A percentile compares a stretch with the other conserved stretches of the same genome.
phyloP scores from a whole-genome alignment of 1,140 invertebrate genomes.

The Drosophila kohkoa region DNA sequence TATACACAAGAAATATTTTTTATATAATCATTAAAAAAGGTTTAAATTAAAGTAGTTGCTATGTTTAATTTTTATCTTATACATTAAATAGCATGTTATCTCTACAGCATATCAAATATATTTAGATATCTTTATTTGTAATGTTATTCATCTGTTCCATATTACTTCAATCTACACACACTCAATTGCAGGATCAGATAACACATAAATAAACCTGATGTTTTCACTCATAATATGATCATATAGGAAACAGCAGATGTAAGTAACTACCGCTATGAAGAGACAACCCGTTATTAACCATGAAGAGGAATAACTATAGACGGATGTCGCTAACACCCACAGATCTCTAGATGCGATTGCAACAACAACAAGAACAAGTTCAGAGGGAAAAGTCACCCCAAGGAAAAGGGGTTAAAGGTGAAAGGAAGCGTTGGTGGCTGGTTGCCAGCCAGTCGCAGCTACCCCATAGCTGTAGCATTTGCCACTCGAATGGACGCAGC shows the following conservation, averaged over 20 bases:
- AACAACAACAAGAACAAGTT: not conserved
- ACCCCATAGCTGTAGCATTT: constrained; percentile 8
- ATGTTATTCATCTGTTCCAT: not conserved
- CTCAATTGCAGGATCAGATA: not conserved
- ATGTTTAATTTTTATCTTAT: too few species aligned
- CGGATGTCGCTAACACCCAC: constrained; percentile 41
- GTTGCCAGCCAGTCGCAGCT: not conserved
- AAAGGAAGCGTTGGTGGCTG: constrained; percentile 16
- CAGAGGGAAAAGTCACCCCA: constrained; percentile 2
- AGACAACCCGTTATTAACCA: constrained; percentile 27
- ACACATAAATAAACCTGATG: not conserved
- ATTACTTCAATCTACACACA: not conserved
- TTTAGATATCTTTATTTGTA: not conserved
- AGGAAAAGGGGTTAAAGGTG: not conserved
- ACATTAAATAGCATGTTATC: too few species aligned
- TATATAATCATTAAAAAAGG: too few species aligned
- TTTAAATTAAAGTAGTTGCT: too few species aligned
- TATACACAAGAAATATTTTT: too few species aligned
- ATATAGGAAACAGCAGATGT: not conserved
- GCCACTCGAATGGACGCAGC: constrained; percentile 37
- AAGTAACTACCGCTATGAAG: not conserved
- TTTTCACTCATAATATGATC: not conserved
- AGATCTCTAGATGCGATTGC: constrained; percentile 29
- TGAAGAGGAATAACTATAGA: constrained; percentile 11
- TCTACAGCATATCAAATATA: too few species aligned